These are phyloP conservation scores for Orthonyx spaldingii DNA, from an alignment of 2,113 vertebrate species.

Conservation along the genomic window DNA sequence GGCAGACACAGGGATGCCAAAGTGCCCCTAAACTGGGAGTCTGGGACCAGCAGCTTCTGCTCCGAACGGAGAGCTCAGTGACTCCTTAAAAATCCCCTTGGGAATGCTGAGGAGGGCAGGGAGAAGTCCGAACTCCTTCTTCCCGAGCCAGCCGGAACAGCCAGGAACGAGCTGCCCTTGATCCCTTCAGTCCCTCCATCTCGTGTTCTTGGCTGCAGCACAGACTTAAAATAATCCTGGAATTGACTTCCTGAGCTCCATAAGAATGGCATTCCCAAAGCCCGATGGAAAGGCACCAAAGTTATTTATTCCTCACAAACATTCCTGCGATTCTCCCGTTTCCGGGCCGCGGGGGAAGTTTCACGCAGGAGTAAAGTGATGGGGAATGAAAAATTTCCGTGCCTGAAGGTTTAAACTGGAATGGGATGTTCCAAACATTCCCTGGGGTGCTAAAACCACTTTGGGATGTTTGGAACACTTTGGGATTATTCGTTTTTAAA, in stretches of 20 bases:
- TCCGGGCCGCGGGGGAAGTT: not conserved
- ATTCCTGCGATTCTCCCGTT: not conserved
- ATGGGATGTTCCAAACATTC: not conserved
- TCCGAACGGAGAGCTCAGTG: rapidly evolving
- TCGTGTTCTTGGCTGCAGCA: not conserved
- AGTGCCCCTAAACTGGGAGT: too few species aligned
- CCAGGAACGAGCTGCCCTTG: not conserved
- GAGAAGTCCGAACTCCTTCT: not conserved
- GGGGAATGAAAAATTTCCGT: not conserved
- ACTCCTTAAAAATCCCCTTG: not conserved
- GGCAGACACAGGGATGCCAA: too few species aligned
- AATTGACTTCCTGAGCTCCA: not conserved
- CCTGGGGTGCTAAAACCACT: not conserved
- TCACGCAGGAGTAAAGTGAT: not conserved
- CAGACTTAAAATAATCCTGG: not conserved
- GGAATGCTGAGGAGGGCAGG: not conserved
- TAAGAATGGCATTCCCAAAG: not conserved
- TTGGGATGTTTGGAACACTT: too few species aligned
- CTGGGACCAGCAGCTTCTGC: not conserved
- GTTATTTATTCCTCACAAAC: not conserved
- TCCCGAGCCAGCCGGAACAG: not conserved
- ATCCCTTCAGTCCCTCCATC: too few species aligned
- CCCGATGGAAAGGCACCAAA: not conserved
- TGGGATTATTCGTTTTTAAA: too few species aligned
- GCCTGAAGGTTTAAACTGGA: rapidly evolving